Evolutionary conservation across 1,140 invertebrate species (phyloP).

Genomic region (Lordiphosa stackelbergi): DNA sequence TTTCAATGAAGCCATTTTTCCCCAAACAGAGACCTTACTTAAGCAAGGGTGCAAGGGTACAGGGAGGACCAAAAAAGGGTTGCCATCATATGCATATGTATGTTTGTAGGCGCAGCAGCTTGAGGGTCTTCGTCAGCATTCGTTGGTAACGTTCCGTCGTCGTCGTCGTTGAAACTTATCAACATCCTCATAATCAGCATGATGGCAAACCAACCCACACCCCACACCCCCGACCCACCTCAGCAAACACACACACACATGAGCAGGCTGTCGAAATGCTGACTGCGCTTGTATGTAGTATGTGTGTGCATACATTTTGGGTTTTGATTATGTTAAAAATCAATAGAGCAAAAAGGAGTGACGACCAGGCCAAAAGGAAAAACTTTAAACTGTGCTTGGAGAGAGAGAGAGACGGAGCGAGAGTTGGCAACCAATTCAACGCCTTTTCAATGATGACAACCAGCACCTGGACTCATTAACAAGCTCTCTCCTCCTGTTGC

Average conservation of each 20-base stretch:
- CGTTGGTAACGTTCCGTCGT: constrained; percentile 32
- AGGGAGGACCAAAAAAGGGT: constrained; percentile 29
- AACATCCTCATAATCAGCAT: constrained; percentile 73
- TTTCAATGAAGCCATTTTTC: constrained; percentile 73
- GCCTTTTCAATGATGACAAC: constrained; percentile 54
- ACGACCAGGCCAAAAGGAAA: constrained; percentile 31
- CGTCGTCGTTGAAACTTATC: constrained; percentile 66
- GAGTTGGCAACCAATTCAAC: constrained; percentile 38
- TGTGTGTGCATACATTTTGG: constrained; percentile 63
- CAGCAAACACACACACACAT: constrained; percentile 22
- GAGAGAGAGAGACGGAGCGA: constrained; percentile 6
- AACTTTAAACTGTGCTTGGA: constrained; percentile 29
- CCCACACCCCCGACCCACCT: background rate
- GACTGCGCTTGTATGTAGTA: constrained; percentile 42
- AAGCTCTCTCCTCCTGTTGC: constrained; percentile 37
- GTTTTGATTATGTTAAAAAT: constrained; percentile 77
- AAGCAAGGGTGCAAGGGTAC: background rate
- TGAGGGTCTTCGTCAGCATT: constrained; percentile 39
- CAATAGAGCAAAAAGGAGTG: constrained; percentile 76
- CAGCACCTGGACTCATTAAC: constrained; percentile 60
- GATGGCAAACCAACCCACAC: constrained; percentile 33
- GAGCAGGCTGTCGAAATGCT: constrained; percentile 48
- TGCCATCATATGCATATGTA: constrained; percentile 20
- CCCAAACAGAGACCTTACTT: constrained; percentile 8
- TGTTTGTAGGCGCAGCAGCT: constrained; percentile 40